A percentile compares a stretch with the other conserved stretches of the same genome.
Conservation (phyloP, 2,113 vertebrate genomes). For the Bubo scandiacus region DNA sequence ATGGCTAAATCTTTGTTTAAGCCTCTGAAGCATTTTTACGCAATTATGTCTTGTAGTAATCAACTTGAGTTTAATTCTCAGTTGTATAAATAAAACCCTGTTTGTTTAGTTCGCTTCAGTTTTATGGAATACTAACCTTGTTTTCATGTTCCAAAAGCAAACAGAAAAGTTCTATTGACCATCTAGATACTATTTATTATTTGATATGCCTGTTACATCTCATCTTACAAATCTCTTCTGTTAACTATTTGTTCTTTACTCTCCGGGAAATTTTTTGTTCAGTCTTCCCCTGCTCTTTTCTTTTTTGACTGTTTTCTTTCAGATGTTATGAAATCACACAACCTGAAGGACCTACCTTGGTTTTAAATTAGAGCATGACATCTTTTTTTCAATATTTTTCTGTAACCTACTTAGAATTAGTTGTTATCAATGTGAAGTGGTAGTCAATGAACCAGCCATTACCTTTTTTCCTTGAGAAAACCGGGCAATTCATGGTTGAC, state of each 20-base stretch:
- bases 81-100: background rate
- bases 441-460: background rate
- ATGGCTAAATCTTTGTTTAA: background rate
- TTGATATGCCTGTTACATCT: background rate
- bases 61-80: background rate
- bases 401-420: background rate
- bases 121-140: background rate
- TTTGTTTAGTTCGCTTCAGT: background rate
- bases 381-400: background rate
- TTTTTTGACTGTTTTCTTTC: background rate
- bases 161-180: background rate
- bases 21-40: background rate
- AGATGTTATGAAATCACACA: background rate
- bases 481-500: background rate
- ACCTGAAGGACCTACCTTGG: background rate
- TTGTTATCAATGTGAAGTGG: background rate
- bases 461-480: background rate
- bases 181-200: background rate
- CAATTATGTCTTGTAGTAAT: background rate
- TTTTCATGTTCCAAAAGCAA: background rate
- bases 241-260: background rate
- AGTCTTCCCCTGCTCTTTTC: background rate
- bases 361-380: background rate
- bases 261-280: background rate
- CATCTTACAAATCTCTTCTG: background rate